These are phyloP conservation scores for Arnoldichthys spilopterus DNA, from an alignment of 2,797 vertebrate species.

Conservation along the genomic window DNA sequence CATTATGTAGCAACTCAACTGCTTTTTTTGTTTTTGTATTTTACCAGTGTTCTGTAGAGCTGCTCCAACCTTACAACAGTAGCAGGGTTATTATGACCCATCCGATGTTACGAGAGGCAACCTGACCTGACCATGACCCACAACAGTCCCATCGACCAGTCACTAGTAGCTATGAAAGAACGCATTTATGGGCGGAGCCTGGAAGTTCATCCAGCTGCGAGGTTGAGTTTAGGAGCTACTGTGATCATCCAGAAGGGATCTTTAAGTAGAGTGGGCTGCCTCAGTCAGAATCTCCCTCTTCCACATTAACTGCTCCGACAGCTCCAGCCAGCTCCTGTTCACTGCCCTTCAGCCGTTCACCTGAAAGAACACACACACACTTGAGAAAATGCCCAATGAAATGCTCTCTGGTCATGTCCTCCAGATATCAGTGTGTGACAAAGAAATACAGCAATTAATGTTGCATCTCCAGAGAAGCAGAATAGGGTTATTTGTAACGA, in stretches of 20 bases:
- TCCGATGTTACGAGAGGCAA: too few species aligned
- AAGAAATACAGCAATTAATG: too few species aligned
- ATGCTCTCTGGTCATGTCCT: conserved; percentile 15
- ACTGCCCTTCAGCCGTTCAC: conserved; percentile 90
- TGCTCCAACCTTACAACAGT: too few species aligned
- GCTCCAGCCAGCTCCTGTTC: conserved; percentile 86
- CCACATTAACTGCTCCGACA: conserved; percentile 76
- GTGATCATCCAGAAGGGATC: background rate
- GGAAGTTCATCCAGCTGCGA: background rate
- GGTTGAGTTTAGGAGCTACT: background rate
- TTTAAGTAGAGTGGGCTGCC: background rate
- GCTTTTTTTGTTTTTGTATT: background rate
- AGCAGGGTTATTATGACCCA: too few species aligned
- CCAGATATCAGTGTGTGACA: too few species aligned
- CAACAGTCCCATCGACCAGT: too few species aligned
- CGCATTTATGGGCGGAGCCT: background rate
- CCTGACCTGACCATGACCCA: too few species aligned
- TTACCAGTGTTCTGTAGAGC: background rate
- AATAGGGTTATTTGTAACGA: too few species aligned
- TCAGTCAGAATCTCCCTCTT: conserved; percentile 90
- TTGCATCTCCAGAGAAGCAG: too few species aligned
- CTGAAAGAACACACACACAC: conserved; percentile 67
- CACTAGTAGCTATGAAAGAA: background rate
- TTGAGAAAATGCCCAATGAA: background rate
- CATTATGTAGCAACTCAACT: too few species aligned